phyloP scores from a whole-genome alignment of 2,888 invertebrate species.

The Hyposoter didymator region DNA sequence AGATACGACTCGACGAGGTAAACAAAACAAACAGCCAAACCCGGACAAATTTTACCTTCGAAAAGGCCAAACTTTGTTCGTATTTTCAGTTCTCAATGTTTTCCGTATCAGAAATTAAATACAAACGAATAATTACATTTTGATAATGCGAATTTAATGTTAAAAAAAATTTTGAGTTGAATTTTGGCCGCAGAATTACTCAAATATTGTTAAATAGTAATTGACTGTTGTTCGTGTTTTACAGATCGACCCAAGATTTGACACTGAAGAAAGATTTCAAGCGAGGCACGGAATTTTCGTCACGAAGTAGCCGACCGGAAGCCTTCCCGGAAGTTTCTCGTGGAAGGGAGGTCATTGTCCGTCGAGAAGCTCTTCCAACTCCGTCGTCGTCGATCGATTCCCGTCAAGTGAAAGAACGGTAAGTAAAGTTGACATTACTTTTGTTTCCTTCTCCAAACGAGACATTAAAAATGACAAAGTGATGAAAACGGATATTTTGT shows the following conservation, averaged over 20 bases:
- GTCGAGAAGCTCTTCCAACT: constrained; percentile 79
- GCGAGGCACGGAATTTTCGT: constrained; percentile 79
- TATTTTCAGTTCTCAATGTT: not conserved
- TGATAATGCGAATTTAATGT: not conserved
- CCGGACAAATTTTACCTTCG: no score
- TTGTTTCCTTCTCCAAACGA: no score
- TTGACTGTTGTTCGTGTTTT: not conserved
- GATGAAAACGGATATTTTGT: not conserved
- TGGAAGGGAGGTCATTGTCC: constrained; percentile 81
- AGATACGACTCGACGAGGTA: constrained; percentile 81
- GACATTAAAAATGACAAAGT: not conserved
- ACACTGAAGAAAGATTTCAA: constrained; percentile 82
- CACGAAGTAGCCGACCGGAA: constrained; percentile 81
- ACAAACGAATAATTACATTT: not conserved
- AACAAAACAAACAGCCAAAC: not conserved
- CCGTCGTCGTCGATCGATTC: constrained; percentile 80
- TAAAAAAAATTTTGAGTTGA: not conserved
- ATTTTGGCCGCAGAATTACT: not conserved
- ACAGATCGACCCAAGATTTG: constrained; percentile 80
- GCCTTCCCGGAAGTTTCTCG: constrained; percentile 80
- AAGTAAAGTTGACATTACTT: constrained; percentile 30
- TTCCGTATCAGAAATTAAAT: not conserved
- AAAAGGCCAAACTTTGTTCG: not conserved
- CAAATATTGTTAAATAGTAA: not conserved
- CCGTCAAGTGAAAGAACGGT: constrained; percentile 83